A percentile compares a stretch with the other conserved stretches of the same genome.
Conservation (phyloP, 2,888 invertebrate genomes). For the Desoria tigrina region DNA sequence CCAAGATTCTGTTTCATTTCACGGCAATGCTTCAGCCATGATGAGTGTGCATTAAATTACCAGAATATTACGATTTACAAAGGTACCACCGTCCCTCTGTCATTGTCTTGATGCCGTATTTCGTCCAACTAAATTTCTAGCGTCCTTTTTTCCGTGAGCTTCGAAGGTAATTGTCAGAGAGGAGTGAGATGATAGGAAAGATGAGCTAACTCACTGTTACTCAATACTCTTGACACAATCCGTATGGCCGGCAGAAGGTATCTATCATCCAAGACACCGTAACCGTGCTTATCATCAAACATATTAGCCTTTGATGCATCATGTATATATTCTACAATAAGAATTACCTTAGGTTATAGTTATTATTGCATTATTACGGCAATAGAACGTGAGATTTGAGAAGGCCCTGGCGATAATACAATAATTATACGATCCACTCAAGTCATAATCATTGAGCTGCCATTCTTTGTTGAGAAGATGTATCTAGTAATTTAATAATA, state of each 20-base stretch:
- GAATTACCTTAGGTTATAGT: background rate
- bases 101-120: slow-evolving; percentile 3
- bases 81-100: background rate
- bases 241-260: background rate
- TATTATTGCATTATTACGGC: background rate
- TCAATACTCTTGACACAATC: slow-evolving; percentile 8
- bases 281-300: too few species aligned
- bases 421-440: too few species aligned
- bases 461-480: too few species aligned
- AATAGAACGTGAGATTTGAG: background rate
- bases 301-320: background rate
- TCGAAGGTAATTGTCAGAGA: slow-evolving; percentile 2
- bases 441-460: too few species aligned
- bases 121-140: background rate
- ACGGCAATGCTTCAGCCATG: slow-evolving; percentile 1
- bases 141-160: background rate
- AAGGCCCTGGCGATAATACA: too few species aligned
- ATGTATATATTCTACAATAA: background rate
- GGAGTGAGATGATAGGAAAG: slow-evolving; percentile 13
- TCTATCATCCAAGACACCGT: background rate
- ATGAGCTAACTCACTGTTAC: background rate
- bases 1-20: background rate
- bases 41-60: slow-evolving; percentile 7
- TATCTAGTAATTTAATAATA: too few species aligned
- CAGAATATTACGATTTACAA: background rate